Conservation (phyloP, 2,113 vertebrate genomes). For the Nymphicus hollandicus region DNA sequence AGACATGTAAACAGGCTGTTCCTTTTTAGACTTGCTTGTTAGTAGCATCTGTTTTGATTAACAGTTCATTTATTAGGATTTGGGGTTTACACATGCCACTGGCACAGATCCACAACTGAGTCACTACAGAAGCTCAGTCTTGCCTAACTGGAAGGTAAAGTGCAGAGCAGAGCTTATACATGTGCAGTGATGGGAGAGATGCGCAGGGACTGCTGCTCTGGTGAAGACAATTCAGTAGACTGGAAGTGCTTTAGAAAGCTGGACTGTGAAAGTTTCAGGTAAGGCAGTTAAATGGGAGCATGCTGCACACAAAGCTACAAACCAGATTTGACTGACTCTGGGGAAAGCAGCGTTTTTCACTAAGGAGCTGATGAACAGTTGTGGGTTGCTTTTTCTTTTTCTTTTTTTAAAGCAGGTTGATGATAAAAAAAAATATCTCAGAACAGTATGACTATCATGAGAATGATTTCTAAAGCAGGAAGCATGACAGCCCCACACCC, state of each 20-base stretch:
- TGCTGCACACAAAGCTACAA: neutral
- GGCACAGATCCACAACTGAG: neutral
- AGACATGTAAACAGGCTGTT: neutral
- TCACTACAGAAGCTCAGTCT: neutral
- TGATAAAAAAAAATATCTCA: conserved; percentile 26
- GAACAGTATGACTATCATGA: conserved; percentile 60
- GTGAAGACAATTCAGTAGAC: neutral
- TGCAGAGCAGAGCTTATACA: neutral
- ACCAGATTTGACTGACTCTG: neutral
- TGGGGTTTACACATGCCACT: neutral
- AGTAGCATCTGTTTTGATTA: neutral
- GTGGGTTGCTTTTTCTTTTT: conserved; percentile 34
- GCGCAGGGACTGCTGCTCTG: neutral
- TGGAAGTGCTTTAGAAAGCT: neutral
- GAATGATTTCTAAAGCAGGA: conserved; percentile 60
- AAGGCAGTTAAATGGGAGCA: neutral
- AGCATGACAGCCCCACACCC: conserved; percentile 60
- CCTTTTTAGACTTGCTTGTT: neutral
- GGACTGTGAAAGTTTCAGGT: neutral
- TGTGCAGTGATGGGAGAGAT: accelerated
- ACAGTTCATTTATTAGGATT: neutral
- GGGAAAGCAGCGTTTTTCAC: conserved; percentile 7
- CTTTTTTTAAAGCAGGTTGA: conserved; percentile 55
- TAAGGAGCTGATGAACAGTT: neutral
- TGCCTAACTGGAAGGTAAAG: neutral